phyloP scores from a whole-genome alignment of 2,797 vertebrate genomes.

The Macroramphosus scolopax region DNA sequence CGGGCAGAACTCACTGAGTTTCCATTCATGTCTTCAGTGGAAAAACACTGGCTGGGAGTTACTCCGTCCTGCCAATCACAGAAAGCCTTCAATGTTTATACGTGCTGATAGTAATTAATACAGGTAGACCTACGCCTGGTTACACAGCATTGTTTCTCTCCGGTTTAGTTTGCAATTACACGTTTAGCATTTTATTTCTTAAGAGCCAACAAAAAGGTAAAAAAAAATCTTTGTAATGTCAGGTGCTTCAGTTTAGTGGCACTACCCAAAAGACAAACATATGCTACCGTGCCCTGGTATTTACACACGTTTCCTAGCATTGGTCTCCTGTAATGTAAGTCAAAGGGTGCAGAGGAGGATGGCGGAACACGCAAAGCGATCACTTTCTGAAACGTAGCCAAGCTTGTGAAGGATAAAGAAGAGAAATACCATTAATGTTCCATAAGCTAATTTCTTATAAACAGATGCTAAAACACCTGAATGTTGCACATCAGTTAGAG shows the following conservation, averaged over 20 bases:
- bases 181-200: too few species aligned
- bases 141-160: neutral
- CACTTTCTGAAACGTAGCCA: too few species aligned
- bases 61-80: constrained; percentile 72
- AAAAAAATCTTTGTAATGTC: too few species aligned
- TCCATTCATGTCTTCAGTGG: constrained; percentile 71
- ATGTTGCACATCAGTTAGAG: too few species aligned
- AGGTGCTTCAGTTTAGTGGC: constrained; percentile 16
- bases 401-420: too few species aligned
- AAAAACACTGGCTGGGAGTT: constrained; percentile 59
- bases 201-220: too few species aligned
- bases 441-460: too few species aligned
- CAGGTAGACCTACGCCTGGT: too few species aligned
- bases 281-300: constrained; percentile 8
- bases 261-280: constrained; percentile 55
- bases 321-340: constrained; percentile 16
- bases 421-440: too few species aligned
- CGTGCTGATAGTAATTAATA: constrained; percentile 13
- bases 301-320: constrained; percentile 11
- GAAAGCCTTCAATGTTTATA: constrained; percentile 52
- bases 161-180: too few species aligned
- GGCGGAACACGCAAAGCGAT: constrained; percentile 1
- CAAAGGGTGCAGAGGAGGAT: too few species aligned
- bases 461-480: too few species aligned
- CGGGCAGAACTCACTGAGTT: constrained; percentile 72